phyloP scores from a whole-genome alignment of 2,888 invertebrate species.

The Lycocerus yunnanus region DNA sequence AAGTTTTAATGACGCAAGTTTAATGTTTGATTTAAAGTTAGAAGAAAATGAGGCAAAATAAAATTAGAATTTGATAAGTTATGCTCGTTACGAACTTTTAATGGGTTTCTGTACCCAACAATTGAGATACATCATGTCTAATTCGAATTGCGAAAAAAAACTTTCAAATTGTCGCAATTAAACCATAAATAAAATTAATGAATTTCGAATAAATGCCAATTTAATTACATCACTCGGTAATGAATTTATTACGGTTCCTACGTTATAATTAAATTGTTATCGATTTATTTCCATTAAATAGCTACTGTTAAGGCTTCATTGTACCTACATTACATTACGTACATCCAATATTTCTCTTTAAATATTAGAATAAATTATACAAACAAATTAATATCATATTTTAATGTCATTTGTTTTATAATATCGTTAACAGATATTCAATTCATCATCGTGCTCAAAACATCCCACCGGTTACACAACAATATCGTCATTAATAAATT shows the following conservation, averaged over 20 bases:
- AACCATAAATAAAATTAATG: slow-evolving; percentile 3
- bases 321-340: background rate
- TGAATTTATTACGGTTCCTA: slow-evolving; percentile 9
- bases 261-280: slow-evolving; percentile 23
- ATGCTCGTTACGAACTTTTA: background rate
- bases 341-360: background rate
- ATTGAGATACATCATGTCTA: background rate
- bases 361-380: background rate
- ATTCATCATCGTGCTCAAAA: background rate
- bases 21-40: background rate
- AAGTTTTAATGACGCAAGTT: background rate
- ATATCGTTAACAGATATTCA: background rate
- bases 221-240: background rate
- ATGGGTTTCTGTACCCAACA: background rate
- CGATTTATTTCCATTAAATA: slow-evolving; percentile 15
- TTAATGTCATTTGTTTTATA: background rate
- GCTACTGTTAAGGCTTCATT: slow-evolving; percentile 6
- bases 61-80: background rate
- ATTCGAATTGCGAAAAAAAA: background rate
- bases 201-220: background rate
- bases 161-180: background rate
- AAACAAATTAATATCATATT: background rate
- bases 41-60: background rate
- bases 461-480: background rate
- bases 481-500: background rate